Base-by-base conservation (phyloP, 92 coral and sea anemone genomes). In the Umimayanthus kanabou region DNA sequence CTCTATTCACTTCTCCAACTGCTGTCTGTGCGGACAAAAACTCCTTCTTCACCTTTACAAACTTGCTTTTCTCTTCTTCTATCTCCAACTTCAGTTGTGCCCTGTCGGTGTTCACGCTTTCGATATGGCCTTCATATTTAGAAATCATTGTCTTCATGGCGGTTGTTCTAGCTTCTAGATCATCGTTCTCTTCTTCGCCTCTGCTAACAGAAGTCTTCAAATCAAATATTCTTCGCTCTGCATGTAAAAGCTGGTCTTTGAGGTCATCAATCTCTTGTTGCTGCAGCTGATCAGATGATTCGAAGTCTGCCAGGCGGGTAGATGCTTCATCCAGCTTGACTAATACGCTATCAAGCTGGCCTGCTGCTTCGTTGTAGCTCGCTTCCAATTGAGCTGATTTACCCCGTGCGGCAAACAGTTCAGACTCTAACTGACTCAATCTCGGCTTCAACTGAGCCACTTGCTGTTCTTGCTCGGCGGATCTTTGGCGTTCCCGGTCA, bases 101-200 rank as follows among this genome's bases (percentile, higher is more conserved):
- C 69, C 92, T 97, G 85, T 92, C 94, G 58, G 91, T 91, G 82
- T 84, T 88, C 40, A 93, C 83, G 53, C 80, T 92, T 80, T 94
- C 96, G 16, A 97, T 84, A 70, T 97, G 97, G 33, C 86, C 91
- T 53, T 94, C 98, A 26, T 95, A 91, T 80, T 95, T 97, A 33
- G 92, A 84, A 79, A 96, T 85, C 77, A 93, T 96, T 55, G 98
- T 96, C 87, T 96, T 94, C 91, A 94, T 93, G 20, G 95, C 93
- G 7, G 98, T 87, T 40, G 95, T 81, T 74, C 91, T 93, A 16
- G 92, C 94, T 79, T 95, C 98, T 8, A 97, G 92, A 30, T 97
- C 99, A 69, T 97, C 99, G 64, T 95, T 91, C 70, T 97, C 98
- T 40, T 92, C 93, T 57, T 97, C 98, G 20, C 93, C 90, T 78